phyloP scores from a whole-genome alignment of 2,888 invertebrate species.

The Ischnus inquisitorius region DNA sequence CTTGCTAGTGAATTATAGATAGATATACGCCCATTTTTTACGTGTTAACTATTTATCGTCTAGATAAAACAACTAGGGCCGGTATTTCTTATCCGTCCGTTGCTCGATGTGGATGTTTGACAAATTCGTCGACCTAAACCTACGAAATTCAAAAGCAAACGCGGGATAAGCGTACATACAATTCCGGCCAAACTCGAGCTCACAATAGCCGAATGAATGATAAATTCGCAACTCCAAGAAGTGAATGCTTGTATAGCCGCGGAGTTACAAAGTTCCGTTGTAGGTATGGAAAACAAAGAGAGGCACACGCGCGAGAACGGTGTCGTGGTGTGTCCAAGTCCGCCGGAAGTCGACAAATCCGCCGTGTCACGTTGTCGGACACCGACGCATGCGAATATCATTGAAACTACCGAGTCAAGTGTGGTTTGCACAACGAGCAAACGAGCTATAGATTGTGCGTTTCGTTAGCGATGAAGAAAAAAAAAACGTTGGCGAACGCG shows the following conservation, averaged over 20 bases:
- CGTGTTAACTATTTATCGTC: too few species aligned
- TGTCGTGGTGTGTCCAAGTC: slow-evolving; percentile 23
- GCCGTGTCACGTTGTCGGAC: slow-evolving; percentile 47
- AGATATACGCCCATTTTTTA: too few species aligned
- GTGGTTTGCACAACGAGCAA: not conserved
- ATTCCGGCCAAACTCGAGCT: not conserved
- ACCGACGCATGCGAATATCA: slow-evolving; percentile 4
- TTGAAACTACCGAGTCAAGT: not conserved
- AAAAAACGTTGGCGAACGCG: not conserved
- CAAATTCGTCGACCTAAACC: too few species aligned
- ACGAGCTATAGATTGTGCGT: not conserved
- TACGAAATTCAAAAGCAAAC: too few species aligned
- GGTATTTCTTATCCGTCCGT: too few species aligned
- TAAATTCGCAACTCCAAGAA: not conserved
- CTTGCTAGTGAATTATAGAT: too few species aligned
- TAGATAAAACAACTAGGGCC: too few species aligned
- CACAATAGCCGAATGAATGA: not conserved
- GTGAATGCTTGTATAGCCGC: not conserved
- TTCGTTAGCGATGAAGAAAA: not conserved
- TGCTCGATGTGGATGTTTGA: too few species aligned
- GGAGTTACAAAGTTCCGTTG: not conserved
- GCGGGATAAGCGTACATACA: too few species aligned
- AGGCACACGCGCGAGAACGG: not conserved
- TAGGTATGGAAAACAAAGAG: not conserved
- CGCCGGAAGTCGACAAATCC: slow-evolving; percentile 62